Evolutionary conservation across 2,797 vertebrate genomes (phyloP).

Genomic region (Todus mexicanus): DNA sequence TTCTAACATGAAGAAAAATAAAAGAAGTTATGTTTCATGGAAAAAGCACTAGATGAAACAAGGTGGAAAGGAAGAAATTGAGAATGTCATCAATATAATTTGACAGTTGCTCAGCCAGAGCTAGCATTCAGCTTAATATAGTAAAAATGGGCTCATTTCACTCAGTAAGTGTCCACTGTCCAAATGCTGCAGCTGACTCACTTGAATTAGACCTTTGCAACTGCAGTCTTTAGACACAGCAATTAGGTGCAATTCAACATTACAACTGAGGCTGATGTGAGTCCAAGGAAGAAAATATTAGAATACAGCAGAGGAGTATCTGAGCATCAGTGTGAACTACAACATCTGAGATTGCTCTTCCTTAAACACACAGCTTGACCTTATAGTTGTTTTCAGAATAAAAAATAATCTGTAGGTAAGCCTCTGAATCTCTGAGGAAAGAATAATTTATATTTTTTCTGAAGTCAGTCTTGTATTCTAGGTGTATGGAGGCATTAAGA

Average conservation of each 20-base stretch:
- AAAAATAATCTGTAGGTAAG: neutral
- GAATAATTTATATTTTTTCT: neutral
- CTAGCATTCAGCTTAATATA: neutral
- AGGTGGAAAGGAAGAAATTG: neutral
- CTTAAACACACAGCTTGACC: neutral
- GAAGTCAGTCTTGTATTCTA: neutral
- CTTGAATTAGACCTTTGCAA: neutral
- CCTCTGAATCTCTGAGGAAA: neutral
- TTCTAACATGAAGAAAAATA: neutral
- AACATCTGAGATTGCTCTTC: neutral
- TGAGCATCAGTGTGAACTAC: neutral
- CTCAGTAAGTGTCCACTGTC: neutral
- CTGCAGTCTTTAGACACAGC: neutral
- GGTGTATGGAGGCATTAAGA: neutral
- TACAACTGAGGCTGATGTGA: neutral
- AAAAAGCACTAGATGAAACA: neutral
- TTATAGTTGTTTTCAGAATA: neutral
- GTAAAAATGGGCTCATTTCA: neutral
- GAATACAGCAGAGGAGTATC: neutral
- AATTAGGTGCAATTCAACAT: neutral
- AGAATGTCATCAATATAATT: neutral
- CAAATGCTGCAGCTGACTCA: neutral
- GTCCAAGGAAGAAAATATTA: neutral
- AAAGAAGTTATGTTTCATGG: neutral
- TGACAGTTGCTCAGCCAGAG: neutral